Evolutionary conservation across 2,888 invertebrate species (phyloP), one percentile per base, ranked within the genome.

Genomic region (Chouioia cunea): DNA sequence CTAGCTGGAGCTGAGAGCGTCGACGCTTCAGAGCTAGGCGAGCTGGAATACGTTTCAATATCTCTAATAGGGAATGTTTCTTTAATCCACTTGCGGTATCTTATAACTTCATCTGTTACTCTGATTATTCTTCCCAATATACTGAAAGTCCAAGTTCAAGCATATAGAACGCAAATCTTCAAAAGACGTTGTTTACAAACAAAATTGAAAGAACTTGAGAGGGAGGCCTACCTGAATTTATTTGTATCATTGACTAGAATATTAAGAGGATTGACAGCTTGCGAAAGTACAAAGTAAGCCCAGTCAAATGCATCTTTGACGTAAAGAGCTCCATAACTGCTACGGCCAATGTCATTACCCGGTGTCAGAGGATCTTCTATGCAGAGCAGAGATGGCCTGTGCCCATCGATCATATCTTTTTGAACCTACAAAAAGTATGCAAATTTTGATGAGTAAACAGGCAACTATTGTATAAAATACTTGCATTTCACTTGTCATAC

Each of bases 301-400:
- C 96, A 96, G 87, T 97, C 97, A 88, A 99, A 99, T 73, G 98
- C 97, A 87, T 95, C 93, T 85, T 94, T 94, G 79, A 92, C 92
- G 83, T 94, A 93, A 79, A 97, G 88, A 75, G 95, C 95, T 70
- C 97, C 97, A 86, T 97, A 98, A 81, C 97, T 97, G 85, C 97
- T 97, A 78, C 97, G 92, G 10, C 99, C 99, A 85, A 99, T 98
- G 86, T 99, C 99, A 86, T 99, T 99, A 76, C 94, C 97, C 16
- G 96, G 91, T 74, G 96, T 95, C 53, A 99, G 89, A 22, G 99
- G 99, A 88, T 99, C 99, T 88, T 99, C 98, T 79, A 99, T 98
- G 85, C 97, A 98, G 75, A 99, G 88, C 83, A 98, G 88, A 75
- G 97, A 97, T 22, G 96, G 96, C 58, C 97, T 89, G 86, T 97